Conservation (phyloP, 2,797 vertebrate genomes). For the Poeciliopsis paucimaculata region DNA sequence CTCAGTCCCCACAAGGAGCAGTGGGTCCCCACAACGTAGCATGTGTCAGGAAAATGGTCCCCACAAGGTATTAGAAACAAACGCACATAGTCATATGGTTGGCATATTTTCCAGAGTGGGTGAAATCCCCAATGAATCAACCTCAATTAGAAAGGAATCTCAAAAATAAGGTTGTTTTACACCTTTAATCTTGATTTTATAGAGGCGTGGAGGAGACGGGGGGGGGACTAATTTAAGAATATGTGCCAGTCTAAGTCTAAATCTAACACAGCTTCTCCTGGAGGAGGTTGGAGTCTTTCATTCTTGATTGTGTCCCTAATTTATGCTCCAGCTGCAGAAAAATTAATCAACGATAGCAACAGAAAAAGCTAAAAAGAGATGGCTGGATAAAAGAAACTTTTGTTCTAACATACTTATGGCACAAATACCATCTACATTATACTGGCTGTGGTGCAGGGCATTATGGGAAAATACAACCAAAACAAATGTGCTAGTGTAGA, state of each 20-base stretch:
- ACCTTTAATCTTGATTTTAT: not conserved
- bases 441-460: not conserved
- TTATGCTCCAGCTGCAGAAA: not conserved
- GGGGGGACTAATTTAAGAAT: not conserved
- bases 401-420: not conserved
- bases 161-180: not conserved
- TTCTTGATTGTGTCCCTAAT: slow-evolving; percentile 1
- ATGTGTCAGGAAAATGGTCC: too few species aligned
- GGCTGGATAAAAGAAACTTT: not conserved
- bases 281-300: not conserved
- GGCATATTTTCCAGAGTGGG: slow-evolving; percentile 3
- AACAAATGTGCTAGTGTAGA: too few species aligned
- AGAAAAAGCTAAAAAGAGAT: not conserved
- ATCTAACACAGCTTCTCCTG: not conserved
- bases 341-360: not conserved
- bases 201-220: not conserved
- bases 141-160: slow-evolving; percentile 20
- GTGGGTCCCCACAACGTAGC: too few species aligned
- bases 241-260: not conserved
- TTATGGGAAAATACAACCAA: too few species aligned
- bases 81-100: slow-evolving; percentile 11
- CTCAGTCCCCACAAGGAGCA: too few species aligned
- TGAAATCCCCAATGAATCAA: slow-evolving; percentile 7
- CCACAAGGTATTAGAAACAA: too few species aligned
- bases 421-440: not conserved